These are phyloP conservation scores for Geophilus truncorum DNA, from an alignment of 2,888 invertebrate species.

Conservation along the genomic window DNA sequence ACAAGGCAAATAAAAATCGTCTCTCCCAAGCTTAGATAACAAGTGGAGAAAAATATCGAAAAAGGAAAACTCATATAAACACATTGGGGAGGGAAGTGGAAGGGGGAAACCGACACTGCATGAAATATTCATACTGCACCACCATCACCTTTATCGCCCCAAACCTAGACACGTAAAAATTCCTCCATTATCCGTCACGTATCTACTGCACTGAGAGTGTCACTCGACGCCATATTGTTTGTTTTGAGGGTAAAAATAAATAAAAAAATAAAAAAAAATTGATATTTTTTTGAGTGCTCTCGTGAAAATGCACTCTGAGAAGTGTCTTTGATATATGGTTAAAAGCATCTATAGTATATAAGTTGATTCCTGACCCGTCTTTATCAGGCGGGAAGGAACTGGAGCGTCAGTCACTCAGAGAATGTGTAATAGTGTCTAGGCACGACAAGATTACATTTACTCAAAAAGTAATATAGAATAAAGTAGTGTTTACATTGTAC, in stretches of 20 bases:
- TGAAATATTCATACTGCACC: slow-evolving; percentile 10
- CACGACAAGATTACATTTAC: too few species aligned
- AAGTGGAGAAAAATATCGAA: not conserved
- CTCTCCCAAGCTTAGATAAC: not conserved
- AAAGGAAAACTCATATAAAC: slow-evolving; percentile 7
- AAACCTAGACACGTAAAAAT: not conserved
- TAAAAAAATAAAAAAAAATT: not conserved
- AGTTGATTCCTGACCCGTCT: too few species aligned
- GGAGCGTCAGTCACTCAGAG: too few species aligned
- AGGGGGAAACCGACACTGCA: not conserved
- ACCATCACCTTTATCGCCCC: not conserved
- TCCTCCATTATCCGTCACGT: not conserved
- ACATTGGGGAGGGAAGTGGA: not conserved
- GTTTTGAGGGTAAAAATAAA: not conserved
- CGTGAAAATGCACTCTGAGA: too few species aligned
- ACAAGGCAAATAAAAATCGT: not conserved
- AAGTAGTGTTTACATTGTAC: too few species aligned
- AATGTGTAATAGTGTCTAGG: too few species aligned
- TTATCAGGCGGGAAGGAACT: too few species aligned
- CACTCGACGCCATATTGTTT: not conserved
- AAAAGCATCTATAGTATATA: too few species aligned
- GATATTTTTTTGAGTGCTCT: not conserved
- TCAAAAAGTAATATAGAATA: too few species aligned
- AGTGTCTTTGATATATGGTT: too few species aligned
- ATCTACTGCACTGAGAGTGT: not conserved